These are phyloP conservation scores for Brachionus koreanus DNA, from an alignment of 1,140 invertebrate genomes.

Conservation along the genomic window DNA sequence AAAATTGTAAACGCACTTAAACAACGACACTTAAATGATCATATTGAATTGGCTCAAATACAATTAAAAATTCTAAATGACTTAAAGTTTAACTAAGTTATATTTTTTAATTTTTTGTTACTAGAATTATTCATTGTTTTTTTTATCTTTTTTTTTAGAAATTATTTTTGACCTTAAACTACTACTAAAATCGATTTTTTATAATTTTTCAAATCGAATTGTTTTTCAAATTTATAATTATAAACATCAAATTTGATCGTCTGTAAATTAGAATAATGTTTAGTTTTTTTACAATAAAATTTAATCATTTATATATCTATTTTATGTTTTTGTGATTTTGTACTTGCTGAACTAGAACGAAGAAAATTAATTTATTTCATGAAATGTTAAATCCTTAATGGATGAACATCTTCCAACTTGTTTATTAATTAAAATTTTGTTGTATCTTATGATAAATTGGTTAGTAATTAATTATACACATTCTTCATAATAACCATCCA, in stretches of 20 bases:
- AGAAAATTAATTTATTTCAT: no score
- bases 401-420: no score
- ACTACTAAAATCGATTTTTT: neutral
- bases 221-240: neutral
- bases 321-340: no score
- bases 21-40: conserved; percentile 37
- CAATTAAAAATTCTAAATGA: conserved; percentile 31
- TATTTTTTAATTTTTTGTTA: neutral
- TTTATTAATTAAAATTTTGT: no score
- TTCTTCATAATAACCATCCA: no score
- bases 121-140: conserved; percentile 14
- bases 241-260: neutral
- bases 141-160: neutral
- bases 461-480: no score
- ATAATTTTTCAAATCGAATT: conserved; percentile 2
- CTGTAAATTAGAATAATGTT: neutral
- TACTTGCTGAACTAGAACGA: no score
- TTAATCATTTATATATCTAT: neutral
- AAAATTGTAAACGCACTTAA: neutral
- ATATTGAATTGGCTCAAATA: conserved; percentile 42
- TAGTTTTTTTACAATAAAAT: neutral
- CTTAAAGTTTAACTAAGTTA: neutral
- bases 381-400: no score
- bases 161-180: neutral
- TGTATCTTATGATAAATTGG: no score